Evolutionary conservation across 2,888 invertebrate genomes (phyloP).

Genomic region (Parnassius glacialis): DNA sequence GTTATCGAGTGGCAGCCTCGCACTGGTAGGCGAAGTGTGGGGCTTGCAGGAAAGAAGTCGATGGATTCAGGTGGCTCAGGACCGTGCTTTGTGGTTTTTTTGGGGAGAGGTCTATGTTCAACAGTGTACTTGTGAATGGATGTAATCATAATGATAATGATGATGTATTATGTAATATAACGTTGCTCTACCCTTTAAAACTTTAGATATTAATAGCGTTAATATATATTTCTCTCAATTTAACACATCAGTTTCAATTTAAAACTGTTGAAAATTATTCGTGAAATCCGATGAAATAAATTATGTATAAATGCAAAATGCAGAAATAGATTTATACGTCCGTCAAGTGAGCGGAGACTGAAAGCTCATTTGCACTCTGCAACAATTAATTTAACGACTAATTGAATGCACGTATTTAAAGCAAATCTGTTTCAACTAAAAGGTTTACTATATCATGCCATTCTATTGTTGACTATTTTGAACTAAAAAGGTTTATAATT

Average conservation of each 20-base stretch:
- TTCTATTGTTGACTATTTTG: not conserved
- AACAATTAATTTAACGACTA: conserved; percentile 40
- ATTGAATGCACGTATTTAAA: conserved; percentile 55
- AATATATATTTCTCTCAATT: not conserved
- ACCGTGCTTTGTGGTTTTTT: no score
- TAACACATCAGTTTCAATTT: not conserved
- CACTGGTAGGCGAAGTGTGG: no score
- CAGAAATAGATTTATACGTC: conserved; percentile 23
- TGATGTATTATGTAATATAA: no score
- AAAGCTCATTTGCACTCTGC: conserved; percentile 36
- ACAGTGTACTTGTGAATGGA: no score
- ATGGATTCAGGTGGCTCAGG: no score
- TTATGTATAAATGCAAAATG: conserved; percentile 12
- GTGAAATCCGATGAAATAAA: conserved; percentile 6
- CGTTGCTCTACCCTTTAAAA: not conserved
- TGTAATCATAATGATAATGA: no score
- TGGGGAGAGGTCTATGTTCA: no score
- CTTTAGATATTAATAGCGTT: not conserved
- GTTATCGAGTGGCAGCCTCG: no score
- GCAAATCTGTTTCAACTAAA: conserved; percentile 38
- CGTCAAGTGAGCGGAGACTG: conserved; percentile 29
- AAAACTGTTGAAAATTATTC: not conserved
- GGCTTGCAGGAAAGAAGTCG: no score
- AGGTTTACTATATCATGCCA: conserved; percentile 3
- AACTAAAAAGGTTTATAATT: no score